Conservation (phyloP, 2,888 invertebrate species). For the Sarcophaga subvicina region DNA sequence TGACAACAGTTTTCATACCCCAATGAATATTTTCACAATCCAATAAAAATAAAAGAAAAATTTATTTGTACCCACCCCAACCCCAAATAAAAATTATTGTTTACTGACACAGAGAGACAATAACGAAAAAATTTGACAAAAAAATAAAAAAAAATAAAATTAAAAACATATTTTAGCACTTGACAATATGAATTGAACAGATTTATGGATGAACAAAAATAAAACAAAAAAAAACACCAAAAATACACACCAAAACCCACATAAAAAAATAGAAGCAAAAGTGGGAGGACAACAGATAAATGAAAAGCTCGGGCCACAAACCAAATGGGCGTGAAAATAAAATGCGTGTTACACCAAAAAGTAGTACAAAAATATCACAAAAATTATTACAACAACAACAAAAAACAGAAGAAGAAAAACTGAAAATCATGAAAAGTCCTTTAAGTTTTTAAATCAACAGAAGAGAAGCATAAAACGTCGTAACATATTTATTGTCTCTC, state of each 20-base stretch:
- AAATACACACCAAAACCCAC: too few relatives aligned
- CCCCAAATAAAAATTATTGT: slow-evolving; percentile 55
- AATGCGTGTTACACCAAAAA: too few relatives aligned
- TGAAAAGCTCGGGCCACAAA: slow-evolving; percentile 15
- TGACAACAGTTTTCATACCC: slow-evolving; percentile 51
- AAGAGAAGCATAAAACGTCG: too few relatives aligned
- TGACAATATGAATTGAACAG: slow-evolving; percentile 58
- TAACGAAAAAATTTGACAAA: not conserved
- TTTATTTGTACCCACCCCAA: not conserved
- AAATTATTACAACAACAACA: too few relatives aligned
- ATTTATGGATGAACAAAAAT: slow-evolving; percentile 34
- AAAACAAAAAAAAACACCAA: too few relatives aligned
- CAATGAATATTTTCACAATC: slow-evolving; percentile 39
- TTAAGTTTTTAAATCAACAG: too few relatives aligned
- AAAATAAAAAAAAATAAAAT: slow-evolving; percentile 17
- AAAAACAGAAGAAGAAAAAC: too few relatives aligned
- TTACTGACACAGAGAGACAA: slow-evolving; percentile 15
- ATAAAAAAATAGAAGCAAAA: not conserved
- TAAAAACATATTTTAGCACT: slow-evolving; percentile 62
- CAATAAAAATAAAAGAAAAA: slow-evolving; percentile 11
- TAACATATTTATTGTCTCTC: too few relatives aligned
- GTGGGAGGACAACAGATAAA: slow-evolving; percentile 33
- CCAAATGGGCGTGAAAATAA: too few relatives aligned
- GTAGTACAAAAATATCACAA: too few relatives aligned
- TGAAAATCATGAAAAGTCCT: too few relatives aligned